Conservation (phyloP, 64 coral and sea anemone genomes). For the Pachyseris speciosa region DNA sequence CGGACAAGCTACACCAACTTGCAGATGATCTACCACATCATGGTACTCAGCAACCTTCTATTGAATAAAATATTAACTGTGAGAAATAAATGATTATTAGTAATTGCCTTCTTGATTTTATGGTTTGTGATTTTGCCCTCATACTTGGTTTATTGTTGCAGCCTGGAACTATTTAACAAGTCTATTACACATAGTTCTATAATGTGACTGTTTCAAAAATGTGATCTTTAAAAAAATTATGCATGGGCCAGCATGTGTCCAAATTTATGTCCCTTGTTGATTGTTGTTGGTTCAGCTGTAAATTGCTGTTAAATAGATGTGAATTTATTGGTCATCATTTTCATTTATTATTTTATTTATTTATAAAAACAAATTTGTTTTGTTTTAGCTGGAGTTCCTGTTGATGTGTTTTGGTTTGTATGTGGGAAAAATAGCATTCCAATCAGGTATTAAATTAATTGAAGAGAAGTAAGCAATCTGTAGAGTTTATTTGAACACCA, state of each 20-base stretch:
- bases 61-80: no score
- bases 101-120: no score
- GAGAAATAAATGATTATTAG: no score
- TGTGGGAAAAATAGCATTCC: background rate
- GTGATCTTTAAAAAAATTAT: no score
- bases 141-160: background rate
- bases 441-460: background rate
- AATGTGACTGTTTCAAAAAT: no score
- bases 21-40: constrained; percentile 50
- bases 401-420: constrained; percentile 26
- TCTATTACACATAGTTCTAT: no score
- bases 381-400: constrained; percentile 6
- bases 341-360: background rate
- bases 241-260: no score
- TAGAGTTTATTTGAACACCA: no score
- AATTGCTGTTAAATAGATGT: no score
- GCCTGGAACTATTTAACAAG: no score
- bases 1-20: constrained; percentile 52
- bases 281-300: background rate
- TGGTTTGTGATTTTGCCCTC: no score
- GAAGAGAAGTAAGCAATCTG: background rate
- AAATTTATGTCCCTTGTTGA: background rate
- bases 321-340: no score
- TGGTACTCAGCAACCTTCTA: background rate
- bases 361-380: background rate